Evolutionary conservation across 1,140 invertebrate genomes (phyloP).

Genomic region (Ladona fulva): DNA sequence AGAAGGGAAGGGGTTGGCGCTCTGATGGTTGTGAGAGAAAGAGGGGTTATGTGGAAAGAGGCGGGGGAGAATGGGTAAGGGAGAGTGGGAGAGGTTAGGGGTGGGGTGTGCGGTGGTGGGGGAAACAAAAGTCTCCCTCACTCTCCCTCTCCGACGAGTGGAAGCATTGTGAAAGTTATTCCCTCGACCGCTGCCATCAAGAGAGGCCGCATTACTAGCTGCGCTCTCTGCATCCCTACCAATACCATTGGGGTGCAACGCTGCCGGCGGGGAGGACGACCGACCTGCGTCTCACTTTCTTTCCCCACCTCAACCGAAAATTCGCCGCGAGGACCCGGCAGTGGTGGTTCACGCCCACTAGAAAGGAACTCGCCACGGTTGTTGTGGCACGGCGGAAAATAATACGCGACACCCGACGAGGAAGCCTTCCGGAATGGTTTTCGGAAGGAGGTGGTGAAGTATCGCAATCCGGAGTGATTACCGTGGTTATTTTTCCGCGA

Average conservation of each 20-base stretch:
- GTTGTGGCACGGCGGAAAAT: neutral
- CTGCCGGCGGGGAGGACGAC: neutral
- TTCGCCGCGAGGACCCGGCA: neutral
- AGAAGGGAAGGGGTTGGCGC: neutral
- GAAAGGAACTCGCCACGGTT: neutral
- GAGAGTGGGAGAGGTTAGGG: neutral
- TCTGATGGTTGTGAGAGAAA: neutral
- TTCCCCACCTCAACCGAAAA: neutral
- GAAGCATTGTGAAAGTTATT: constrained; percentile 1
- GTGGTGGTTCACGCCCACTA: neutral
- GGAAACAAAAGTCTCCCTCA: neutral
- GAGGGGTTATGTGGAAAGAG: neutral
- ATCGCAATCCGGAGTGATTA: neutral
- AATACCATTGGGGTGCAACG: neutral
- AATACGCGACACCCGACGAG: neutral
- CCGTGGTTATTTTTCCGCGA: neutral
- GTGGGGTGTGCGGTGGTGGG: neutral
- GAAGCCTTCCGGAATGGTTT: neutral
- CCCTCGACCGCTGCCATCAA: neutral
- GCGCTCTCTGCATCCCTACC: neutral
- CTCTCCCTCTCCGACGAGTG: neutral
- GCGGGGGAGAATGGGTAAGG: neutral
- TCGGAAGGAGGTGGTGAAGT: neutral
- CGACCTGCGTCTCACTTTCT: neutral
- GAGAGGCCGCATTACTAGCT: neutral